phyloP scores from a whole-genome alignment of 2,113 vertebrate species.

The Neodontobutis hainanensis region DNA sequence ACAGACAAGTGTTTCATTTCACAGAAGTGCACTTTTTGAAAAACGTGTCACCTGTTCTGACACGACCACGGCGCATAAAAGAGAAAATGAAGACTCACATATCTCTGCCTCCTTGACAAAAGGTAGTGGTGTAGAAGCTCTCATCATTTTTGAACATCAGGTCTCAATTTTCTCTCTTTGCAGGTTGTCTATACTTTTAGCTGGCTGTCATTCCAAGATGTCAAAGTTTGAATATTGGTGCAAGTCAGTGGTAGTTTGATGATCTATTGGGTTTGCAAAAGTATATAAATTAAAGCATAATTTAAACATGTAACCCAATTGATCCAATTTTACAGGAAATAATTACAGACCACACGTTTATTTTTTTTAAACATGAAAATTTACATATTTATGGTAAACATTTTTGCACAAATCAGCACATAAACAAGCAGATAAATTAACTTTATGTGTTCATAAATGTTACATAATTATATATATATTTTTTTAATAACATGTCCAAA shows the following conservation, averaged over 20 bases:
- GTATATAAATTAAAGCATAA: too few relatives aligned
- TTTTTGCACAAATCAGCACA: too few relatives aligned
- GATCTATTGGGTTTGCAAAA: too few relatives aligned
- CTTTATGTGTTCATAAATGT: too few relatives aligned
- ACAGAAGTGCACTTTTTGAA: constrained; percentile 42
- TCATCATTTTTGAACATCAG: constrained; percentile 48
- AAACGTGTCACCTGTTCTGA: constrained; percentile 44
- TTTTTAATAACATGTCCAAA: too few relatives aligned
- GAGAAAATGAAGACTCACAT: constrained; percentile 51
- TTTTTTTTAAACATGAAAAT: too few relatives aligned
- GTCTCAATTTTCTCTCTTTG: constrained; percentile 22
- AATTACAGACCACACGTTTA: too few relatives aligned
- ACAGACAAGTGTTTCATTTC: constrained; percentile 31
- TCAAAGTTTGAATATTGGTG: not conserved
- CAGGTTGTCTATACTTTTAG: not conserved
- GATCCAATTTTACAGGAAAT: too few relatives aligned
- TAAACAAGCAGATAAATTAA: too few relatives aligned
- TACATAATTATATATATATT: too few relatives aligned
- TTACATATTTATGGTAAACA: too few relatives aligned
- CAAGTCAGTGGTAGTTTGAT: not conserved
- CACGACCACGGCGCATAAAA: constrained; percentile 36
- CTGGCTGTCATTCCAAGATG: not conserved
- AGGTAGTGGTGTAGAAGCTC: constrained; percentile 22
- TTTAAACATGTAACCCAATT: too few relatives aligned
- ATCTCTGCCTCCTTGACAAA: constrained; percentile 46